Evolutionary conservation across 2,113 vertebrate species (phyloP).

Genomic region (Pseudorasbora parva): DNA sequence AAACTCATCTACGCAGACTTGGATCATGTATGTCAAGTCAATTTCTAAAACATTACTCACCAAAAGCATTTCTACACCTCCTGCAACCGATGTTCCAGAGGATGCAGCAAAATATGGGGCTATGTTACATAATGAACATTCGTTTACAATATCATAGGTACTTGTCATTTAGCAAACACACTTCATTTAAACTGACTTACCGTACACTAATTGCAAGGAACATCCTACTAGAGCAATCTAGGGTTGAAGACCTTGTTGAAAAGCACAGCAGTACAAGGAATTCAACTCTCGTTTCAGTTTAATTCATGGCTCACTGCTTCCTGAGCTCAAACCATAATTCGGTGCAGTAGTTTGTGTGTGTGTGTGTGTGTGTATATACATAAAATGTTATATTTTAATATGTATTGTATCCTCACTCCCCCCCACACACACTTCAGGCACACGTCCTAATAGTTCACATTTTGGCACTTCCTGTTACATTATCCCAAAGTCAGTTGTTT

Average conservation of each 20-base stretch:
- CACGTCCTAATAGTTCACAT: too few species aligned
- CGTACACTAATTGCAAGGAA: not conserved
- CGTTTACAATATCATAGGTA: not conserved
- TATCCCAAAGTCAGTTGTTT: too few species aligned
- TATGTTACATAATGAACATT: not conserved
- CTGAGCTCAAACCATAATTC: not conserved
- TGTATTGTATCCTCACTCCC: too few species aligned
- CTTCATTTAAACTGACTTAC: constrained; percentile 21
- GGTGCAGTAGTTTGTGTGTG: too few species aligned
- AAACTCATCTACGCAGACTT: not conserved
- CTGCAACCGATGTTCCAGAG: not conserved
- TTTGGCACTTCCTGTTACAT: too few species aligned
- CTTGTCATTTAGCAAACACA: not conserved
- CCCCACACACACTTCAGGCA: too few species aligned
- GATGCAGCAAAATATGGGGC: not conserved
- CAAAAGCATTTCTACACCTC: not conserved
- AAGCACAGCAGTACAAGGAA: not conserved
- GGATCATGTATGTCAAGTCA: constrained; percentile 32
- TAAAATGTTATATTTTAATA: too few species aligned
- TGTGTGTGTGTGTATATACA: too few species aligned
- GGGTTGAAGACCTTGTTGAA: constrained; percentile 20
- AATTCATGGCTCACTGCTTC: not conserved
- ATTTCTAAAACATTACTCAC: constrained; percentile 40
- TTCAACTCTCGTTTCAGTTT: not conserved
- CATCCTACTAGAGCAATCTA: not conserved